Base-by-base conservation (phyloP, 2,888 invertebrate genomes). In the Scaptomyza parva region DNA sequence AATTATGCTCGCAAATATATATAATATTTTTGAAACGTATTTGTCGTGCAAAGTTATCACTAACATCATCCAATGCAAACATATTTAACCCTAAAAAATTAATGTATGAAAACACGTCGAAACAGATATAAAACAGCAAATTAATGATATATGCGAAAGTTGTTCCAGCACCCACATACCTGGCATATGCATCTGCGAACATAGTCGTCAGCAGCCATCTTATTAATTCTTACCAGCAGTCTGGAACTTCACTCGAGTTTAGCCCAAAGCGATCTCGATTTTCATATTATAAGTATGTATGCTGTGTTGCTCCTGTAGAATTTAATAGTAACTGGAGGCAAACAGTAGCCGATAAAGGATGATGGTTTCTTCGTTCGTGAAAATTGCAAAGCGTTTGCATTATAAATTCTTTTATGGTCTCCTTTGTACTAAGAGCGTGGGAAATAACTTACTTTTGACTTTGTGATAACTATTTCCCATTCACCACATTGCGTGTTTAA, bases 191-290 rank as follows among this genome's bases (percentile, higher is more conserved):
- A 80, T 43, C 12, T 12, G 9, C n/a, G 18, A 18, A 3, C 18
- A 30, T 18, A 12, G 71, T 20, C 40, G 39, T 14, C 39, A 43
- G 18, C 8, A 40, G 24, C n/a, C 30, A 40, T 57, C 47, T 30
- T 39, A 48, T 51, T 45, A 58, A 58, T 58, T 44, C 51, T 41
- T 41, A n/a, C 37, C 28, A 30, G 22, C 45, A 43, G 28, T 60
- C 26, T 50, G 30, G 26, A 54, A 45, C 41, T 60, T 44, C 41
- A 39, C 64, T 45, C 33, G 50, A 26, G 26, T 55, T 51, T 11
- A 47, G 79, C 86, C 79, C 53, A 64, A 57, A 79, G 88, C 86
- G 40, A 72, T 83, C 88, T 69, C 86, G 81, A 60, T 83, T 82
- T 72, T 70, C 65, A 33, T 62, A 82, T 70, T 70, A 86, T 45